Evolutionary conservation across 2,113 vertebrate genomes (phyloP).

Genomic region (Gavialis gangeticus): DNA sequence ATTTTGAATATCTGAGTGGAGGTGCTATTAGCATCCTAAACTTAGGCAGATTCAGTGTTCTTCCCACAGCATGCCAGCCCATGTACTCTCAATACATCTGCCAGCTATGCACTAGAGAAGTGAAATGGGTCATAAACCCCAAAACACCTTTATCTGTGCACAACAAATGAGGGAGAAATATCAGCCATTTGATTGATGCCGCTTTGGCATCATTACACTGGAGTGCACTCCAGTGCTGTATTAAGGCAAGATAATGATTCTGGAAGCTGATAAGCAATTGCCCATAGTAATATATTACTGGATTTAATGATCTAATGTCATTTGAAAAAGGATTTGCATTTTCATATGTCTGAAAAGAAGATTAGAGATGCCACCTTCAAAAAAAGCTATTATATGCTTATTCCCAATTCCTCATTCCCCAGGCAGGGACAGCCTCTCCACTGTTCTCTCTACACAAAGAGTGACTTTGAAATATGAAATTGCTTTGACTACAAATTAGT

Average conservation of each 20-base stretch:
- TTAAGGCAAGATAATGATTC: neutral
- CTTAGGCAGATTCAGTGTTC: neutral
- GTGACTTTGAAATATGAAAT: slow-evolving; percentile 16
- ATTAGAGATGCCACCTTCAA: neutral
- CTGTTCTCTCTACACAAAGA: fast-evolving
- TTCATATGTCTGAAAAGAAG: neutral
- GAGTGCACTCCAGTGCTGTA: neutral
- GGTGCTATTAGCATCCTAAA: neutral
- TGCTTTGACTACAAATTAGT: neutral
- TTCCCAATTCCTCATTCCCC: neutral
- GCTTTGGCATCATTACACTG: fast-evolving
- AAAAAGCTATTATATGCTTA: neutral
- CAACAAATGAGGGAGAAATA: fast-evolving
- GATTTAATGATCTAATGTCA: neutral
- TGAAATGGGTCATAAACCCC: neutral
- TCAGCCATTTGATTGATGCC: fast-evolving
- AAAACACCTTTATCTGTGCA: fast-evolving
- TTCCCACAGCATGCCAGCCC: neutral
- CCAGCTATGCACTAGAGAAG: neutral
- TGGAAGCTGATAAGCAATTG: neutral
- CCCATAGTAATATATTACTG: neutral
- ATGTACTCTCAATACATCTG: neutral
- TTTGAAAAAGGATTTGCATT: slow-evolving; percentile 11
- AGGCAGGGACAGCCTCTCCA: neutral
- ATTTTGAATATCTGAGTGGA: neutral